phyloP scores from a whole-genome alignment of 2,797 vertebrate species.

The Urophycis tenuis region DNA sequence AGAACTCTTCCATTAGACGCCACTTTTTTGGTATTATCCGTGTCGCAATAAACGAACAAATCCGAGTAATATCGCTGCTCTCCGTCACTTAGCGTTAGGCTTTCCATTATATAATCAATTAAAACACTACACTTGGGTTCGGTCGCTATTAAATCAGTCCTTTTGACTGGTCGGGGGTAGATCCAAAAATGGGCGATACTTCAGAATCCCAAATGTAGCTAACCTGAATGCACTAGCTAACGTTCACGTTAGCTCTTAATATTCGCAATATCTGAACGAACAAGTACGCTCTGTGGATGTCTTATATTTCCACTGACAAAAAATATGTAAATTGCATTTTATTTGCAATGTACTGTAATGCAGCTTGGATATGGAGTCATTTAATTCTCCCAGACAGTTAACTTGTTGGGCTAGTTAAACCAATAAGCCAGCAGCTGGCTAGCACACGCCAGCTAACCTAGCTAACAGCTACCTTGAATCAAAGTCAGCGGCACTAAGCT shows the following conservation, averaged over 20 bases:
- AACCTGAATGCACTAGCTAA: constrained; percentile 39
- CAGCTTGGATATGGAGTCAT: neutral
- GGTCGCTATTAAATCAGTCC: constrained; percentile 50
- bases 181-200: constrained; percentile 46
- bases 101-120: constrained; percentile 79
- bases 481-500: constrained; percentile 60
- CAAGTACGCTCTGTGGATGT: neutral
- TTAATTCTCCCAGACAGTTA: constrained; percentile 28
- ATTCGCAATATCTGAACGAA: constrained; percentile 13
- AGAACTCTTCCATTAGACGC: constrained; percentile 89
- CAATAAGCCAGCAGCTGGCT: constrained; percentile 61
- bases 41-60: constrained; percentile 95
- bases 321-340: constrained; percentile 12
- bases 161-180: constrained; percentile 54
- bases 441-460: constrained; percentile 27
- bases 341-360: neutral
- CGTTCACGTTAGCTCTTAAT: constrained; percentile 43
- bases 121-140: constrained; percentile 34
- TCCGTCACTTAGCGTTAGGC: constrained; percentile 88
- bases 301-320: constrained; percentile 14
- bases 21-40: constrained; percentile 97
- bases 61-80: constrained; percentile 98
- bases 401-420: constrained; percentile 60
- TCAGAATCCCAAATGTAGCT: constrained; percentile 61
- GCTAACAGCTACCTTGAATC: constrained; percentile 66